phyloP scores from a whole-genome alignment of 2,113 vertebrate species.

The Serilophus lunatus region DNA sequence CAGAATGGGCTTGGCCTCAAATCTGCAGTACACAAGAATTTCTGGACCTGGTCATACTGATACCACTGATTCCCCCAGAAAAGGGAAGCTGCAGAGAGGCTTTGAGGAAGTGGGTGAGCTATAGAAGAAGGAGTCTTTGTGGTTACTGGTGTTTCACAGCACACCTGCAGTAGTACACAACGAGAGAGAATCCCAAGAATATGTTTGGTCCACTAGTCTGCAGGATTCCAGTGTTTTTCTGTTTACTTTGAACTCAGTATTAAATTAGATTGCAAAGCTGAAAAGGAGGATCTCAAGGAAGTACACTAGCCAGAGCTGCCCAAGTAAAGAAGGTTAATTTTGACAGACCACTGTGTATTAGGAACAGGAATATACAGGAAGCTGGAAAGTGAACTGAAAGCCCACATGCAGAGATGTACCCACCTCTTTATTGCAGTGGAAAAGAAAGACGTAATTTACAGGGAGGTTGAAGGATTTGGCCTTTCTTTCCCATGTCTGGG shows the following conservation, averaged over 20 bases:
- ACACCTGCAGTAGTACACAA: background rate
- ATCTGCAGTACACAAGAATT: background rate
- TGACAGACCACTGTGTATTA: background rate
- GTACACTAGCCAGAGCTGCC: background rate
- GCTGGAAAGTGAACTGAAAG: background rate
- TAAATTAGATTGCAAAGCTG: background rate
- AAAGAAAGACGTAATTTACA: background rate
- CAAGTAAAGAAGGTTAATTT: background rate
- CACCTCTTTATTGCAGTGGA: background rate
- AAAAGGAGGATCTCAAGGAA: background rate
- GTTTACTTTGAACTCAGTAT: background rate
- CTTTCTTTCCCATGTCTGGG: background rate
- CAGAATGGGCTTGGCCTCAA: background rate
- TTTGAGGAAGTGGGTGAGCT: constrained; percentile 28
- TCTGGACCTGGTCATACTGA: background rate
- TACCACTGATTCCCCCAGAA: background rate
- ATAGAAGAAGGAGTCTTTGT: background rate
- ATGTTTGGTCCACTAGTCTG: background rate
- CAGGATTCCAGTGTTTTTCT: background rate
- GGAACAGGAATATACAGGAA: background rate
- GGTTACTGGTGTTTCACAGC: background rate
- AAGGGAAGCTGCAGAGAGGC: background rate
- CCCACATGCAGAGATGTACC: background rate
- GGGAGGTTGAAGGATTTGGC: background rate
- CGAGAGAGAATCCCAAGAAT: background rate